Evolutionary conservation across 2,888 invertebrate genomes (phyloP).

Genomic region (Clistopyga incitator): DNA sequence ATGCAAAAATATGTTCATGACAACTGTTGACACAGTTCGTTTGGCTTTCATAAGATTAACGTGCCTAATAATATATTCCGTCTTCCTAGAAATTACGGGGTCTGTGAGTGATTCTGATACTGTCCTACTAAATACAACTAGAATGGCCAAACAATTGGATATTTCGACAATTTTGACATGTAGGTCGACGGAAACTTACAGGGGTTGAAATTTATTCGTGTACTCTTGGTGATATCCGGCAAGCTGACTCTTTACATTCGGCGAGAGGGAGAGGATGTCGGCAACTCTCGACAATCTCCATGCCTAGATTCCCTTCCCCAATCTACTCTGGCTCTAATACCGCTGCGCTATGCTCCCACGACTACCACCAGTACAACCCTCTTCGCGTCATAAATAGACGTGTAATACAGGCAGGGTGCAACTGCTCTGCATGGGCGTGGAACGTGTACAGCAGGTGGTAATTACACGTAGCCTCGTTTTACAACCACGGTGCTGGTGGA

Average conservation of each 20-base stretch:
- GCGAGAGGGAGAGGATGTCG: background rate
- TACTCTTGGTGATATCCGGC: slow-evolving; percentile 10
- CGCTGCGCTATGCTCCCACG: background rate
- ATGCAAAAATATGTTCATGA: background rate
- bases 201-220: slow-evolving; percentile 2
- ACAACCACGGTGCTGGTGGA: slow-evolving; percentile 22
- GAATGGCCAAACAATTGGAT: too few relatives aligned
- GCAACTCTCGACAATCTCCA: slow-evolving; percentile 6
- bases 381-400: slow-evolving; percentile 35
- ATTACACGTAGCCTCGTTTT: slow-evolving; percentile 50
- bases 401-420: slow-evolving; percentile 20
- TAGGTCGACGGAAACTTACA: background rate
- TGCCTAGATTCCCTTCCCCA: slow-evolving; percentile 3
- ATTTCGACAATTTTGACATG: background rate
- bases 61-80: too few relatives aligned
- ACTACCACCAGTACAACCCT: slow-evolving; percentile 8
- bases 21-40: too few relatives aligned
- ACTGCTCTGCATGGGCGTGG: slow-evolving; percentile 13
- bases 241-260: slow-evolving; percentile 9
- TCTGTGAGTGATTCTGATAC: too few relatives aligned
- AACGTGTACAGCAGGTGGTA: slow-evolving; percentile 41
- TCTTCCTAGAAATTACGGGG: too few relatives aligned
- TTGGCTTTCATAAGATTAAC: too few relatives aligned
- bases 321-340: slow-evolving; percentile 5
- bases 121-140: too few relatives aligned